Evolutionary conservation across 2,888 invertebrate species (phyloP), one percentile per base, ranked within the genome.

Genomic region (Monopis laevigella): DNA sequence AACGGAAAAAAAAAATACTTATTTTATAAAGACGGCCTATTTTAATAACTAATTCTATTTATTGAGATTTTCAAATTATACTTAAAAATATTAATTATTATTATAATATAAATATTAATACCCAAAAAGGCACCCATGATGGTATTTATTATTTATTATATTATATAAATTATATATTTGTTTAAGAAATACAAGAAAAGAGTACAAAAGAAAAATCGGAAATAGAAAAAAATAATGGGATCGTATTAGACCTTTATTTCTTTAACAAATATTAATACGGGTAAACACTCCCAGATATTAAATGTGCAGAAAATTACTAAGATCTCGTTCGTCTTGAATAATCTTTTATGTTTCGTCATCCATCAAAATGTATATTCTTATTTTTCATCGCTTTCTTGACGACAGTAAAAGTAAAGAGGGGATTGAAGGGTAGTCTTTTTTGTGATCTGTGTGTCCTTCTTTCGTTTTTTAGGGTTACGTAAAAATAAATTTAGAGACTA

Each of bases 241-340:
- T 36, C 36, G 21, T 19, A 36, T 36, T 36, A 36, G 19, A 36
- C 36, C 36, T 36, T 36, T 4, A n/a, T 36, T 19, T 19, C 36
- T 36, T 36, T 11, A 36, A 36, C n/a, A 36, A 36, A 36, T 36
- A 36, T 19, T 36, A 36, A 36, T 36, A 36, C 36, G 5, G 19
- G 19, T 36, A 36, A 36, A 36, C 36, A 36, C 36, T 36, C 36
- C n/a, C 4, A 29, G 28, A 18, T 40, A 40, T 40, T 29, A 40
- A 40, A 40, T 40, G 40, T 29, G 40, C 40, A 40, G 40, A 40
- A 40, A 40, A 40, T 40, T 40, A 40, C 40, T 13, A 17, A 17
- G 28, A 36, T 18, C 19, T 18, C 13, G 12, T 36, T 12, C 11
- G n/a, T 16, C 24, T n/a, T n/a, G 26, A 35, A 17, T 36, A 39